These are phyloP conservation scores for Pterostichus madidus DNA, from an alignment of 2,888 invertebrate species.

Conservation along the genomic window DNA sequence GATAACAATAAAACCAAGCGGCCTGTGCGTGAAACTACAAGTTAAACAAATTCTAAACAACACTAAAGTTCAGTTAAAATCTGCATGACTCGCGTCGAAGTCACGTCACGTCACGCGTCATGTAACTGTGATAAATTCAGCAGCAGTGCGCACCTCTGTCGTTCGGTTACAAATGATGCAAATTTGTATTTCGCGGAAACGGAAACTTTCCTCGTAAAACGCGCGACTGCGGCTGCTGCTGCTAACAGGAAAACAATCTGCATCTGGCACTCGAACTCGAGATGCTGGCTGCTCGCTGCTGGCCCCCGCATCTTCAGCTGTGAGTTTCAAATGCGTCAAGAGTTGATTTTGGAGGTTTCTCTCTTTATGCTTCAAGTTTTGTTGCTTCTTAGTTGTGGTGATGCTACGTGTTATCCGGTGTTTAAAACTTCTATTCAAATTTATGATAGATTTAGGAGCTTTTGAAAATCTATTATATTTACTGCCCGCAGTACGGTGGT, in stretches of 20 bases:
- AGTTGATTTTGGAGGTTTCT: background rate
- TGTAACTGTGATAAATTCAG: constrained; percentile 46
- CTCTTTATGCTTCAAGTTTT: constrained; percentile 1
- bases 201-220: constrained; percentile 63
- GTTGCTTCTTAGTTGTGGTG: background rate
- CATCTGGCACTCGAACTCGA: constrained; percentile 24
- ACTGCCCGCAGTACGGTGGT: too few relatives aligned
- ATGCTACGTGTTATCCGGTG: background rate
- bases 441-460: too few relatives aligned
- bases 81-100: constrained; percentile 14
- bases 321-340: background rate
- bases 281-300: background rate
- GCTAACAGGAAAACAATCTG: constrained; percentile 55
- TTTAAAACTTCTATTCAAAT: too few relatives aligned
- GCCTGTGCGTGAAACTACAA: background rate
- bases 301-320: background rate
- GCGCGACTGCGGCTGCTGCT: constrained; percentile 32
- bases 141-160: constrained; percentile 25
- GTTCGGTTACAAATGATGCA: constrained; percentile 64
- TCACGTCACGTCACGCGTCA: constrained; percentile 45
- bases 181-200: constrained; percentile 64
- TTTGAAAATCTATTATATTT: too few relatives aligned
- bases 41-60: constrained; percentile 10
- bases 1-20: too few relatives aligned
- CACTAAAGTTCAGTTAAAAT: constrained; percentile 18